Conservation (phyloP, 2,888 invertebrate genomes). For the Nephrotoma flavescens region DNA sequence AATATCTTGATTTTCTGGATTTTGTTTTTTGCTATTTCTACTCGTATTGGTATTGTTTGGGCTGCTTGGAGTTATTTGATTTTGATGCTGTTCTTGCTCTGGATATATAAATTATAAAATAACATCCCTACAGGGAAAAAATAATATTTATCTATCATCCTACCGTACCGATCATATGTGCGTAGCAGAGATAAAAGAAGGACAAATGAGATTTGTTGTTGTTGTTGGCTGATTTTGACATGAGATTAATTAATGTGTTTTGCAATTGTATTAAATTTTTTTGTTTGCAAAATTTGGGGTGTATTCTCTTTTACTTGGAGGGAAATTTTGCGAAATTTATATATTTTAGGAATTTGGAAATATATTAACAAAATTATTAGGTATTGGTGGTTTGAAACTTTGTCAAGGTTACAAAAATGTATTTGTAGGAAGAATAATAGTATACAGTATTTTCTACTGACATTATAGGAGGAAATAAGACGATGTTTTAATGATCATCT, state of each 20-base stretch:
- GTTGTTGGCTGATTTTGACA: not conserved
- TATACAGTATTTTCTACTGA: too few relatives aligned
- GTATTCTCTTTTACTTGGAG: not conserved
- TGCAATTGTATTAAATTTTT: not conserved
- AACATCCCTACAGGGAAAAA: not conserved
- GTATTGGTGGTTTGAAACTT: too few relatives aligned
- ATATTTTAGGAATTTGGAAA: too few relatives aligned
- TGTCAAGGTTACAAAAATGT: too few relatives aligned
- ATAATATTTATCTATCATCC: not conserved
- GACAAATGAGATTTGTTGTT: not conserved
- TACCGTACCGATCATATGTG: not conserved
- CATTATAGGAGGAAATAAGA: too few relatives aligned
- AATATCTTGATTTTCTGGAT: not conserved
- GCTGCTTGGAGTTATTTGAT: not conserved
- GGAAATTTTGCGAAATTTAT: too few relatives aligned
- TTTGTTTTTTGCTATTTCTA: not conserved
- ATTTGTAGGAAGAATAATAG: too few relatives aligned
- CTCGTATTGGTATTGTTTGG: not conserved
- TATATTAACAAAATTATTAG: too few relatives aligned
- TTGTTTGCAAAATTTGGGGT: not conserved
- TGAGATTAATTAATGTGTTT: not conserved
- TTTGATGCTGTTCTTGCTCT: not conserved
- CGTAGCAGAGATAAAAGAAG: not conserved
- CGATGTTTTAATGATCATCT: too few relatives aligned
- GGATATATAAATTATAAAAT: not conserved